phyloP scores from a whole-genome alignment of 2,113 vertebrate species.

The Anser cygnoides region DNA sequence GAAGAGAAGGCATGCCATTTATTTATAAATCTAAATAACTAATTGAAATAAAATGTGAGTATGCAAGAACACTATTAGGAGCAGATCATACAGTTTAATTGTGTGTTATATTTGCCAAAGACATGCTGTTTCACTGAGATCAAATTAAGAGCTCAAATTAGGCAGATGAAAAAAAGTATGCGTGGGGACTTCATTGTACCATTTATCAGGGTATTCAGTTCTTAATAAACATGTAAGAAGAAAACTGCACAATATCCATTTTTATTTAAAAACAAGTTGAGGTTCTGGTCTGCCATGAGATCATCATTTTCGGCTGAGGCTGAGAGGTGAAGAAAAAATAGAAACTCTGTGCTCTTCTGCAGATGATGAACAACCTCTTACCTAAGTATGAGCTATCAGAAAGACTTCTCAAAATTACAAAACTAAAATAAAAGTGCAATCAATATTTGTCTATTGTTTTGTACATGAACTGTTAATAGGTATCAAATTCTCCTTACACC shows the following conservation, averaged over 20 bases:
- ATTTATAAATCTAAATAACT: constrained; percentile 41
- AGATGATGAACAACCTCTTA: constrained; percentile 58
- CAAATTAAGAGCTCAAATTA: constrained; percentile 31
- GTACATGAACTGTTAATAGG: not conserved
- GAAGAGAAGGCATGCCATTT: constrained; percentile 1
- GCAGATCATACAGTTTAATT: not conserved
- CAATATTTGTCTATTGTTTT: not conserved
- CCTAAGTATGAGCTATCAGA: constrained; percentile 1
- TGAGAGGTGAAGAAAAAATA: constrained; percentile 26
- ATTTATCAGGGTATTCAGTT: not conserved
- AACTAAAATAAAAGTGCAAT: not conserved
- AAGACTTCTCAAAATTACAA: constrained; percentile 32
- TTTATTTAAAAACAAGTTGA: not conserved
- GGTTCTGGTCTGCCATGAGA: not conserved
- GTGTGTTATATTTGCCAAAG: not conserved
- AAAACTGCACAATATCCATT: not conserved
- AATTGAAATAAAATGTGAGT: constrained; percentile 33
- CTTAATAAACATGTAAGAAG: not conserved
- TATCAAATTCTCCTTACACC: not conserved
- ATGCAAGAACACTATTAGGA: not conserved
- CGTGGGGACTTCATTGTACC: not conserved
- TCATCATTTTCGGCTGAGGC: constrained; percentile 32
- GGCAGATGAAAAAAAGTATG: not conserved
- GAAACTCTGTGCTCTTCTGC: constrained; percentile 19
- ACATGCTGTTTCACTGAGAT: not conserved